Percentiles rank a stretch among this genome's conserved stretches.
phyloP scores from a whole-genome alignment of 1,140 invertebrate genomes.

The Lineus longissimus region DNA sequence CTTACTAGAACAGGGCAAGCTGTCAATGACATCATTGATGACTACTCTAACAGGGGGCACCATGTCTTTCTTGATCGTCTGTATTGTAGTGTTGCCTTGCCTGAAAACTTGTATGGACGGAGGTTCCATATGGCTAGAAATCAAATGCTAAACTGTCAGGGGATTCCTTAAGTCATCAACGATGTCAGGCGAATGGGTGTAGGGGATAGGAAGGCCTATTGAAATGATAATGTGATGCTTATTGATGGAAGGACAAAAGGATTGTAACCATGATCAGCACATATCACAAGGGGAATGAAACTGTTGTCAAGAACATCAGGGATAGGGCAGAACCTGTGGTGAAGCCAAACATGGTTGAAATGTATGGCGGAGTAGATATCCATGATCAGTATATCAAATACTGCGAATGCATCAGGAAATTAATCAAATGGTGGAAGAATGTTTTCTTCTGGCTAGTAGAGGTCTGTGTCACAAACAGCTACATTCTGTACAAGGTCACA shows the following conservation, averaged over 20 bases:
- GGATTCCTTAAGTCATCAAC: background rate
- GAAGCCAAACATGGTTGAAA: background rate
- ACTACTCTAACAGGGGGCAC: constrained; percentile 4
- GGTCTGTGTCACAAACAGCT: background rate
- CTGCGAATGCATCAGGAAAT: background rate
- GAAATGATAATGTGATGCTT: background rate
- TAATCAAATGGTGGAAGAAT: constrained; percentile 7
- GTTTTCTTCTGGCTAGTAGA: background rate
- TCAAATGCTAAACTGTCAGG: background rate
- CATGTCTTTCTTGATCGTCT: constrained; percentile 22
- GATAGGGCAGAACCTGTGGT: background rate
- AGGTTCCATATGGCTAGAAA: constrained; percentile 14
- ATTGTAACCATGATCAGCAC: background rate
- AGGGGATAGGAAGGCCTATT: background rate
- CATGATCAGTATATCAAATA: background rate
- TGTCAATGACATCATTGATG: constrained; percentile 9
- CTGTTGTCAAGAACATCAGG: background rate
- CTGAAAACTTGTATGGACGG: constrained; percentile 6
- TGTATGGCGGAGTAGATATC: background rate
- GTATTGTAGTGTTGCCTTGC: constrained; percentile 16
- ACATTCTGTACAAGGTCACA: constrained; percentile 1
- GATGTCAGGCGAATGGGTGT: background rate
- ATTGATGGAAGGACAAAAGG: background rate
- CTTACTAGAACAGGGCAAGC: constrained; percentile 3
- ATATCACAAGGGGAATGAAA: background rate